Conservation (phyloP, 2,113 vertebrate genomes). For the Eira barbara region DNA sequence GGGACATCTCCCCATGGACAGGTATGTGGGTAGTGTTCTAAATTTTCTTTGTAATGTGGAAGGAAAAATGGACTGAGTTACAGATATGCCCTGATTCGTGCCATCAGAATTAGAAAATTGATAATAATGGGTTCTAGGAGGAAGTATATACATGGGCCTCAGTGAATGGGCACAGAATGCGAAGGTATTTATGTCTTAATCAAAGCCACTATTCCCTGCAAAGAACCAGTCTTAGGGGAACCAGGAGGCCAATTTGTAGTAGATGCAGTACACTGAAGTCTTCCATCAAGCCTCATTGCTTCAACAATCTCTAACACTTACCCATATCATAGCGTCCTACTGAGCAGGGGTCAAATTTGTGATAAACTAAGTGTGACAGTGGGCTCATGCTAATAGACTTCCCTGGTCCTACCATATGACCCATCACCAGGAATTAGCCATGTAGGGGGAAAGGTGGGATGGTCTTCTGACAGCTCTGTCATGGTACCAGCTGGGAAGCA, state of each 20-base stretch:
- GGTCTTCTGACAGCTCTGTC: neutral
- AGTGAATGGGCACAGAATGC: neutral
- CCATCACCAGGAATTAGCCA: neutral
- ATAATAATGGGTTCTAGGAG: neutral
- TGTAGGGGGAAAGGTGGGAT: neutral
- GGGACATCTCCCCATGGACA: neutral
- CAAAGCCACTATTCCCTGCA: neutral
- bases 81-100: neutral
- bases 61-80: neutral
- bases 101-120: neutral
- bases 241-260: neutral
- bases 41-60: neutral
- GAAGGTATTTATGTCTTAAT: neutral
- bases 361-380: neutral
- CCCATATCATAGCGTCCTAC: too few relatives aligned
- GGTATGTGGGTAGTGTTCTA: neutral
- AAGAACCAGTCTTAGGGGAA: neutral
- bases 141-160: rapidly evolving
- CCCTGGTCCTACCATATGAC: neutral
- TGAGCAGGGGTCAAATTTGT: neutral
- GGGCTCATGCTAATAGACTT: neutral
- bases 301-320: neutral
- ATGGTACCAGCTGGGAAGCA: neutral
- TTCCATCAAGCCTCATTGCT: neutral
- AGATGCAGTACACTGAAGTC: neutral